Base-by-base conservation (phyloP, 2,888 invertebrate genomes). In the Prenolepis imparis region DNA sequence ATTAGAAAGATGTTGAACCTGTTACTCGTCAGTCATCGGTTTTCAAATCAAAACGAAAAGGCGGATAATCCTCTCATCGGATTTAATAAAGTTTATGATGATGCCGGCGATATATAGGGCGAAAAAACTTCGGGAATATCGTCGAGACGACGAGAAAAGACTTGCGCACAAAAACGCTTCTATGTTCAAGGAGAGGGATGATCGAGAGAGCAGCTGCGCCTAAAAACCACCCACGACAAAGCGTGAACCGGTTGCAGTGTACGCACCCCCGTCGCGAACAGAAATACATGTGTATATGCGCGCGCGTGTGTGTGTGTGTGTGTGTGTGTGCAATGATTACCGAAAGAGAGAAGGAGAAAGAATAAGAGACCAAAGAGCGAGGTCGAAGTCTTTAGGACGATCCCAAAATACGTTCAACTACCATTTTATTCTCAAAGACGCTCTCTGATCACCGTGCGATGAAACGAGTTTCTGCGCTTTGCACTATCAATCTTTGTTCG, bases 181-280 rank as follows among this genome's bases (percentile, higher is more conserved):
- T 64, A 24, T 64, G 24, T 18, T 59, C 18, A 15, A 48, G 18
- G 3, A 48, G 32, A 63, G 32, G 63, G 63, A 61, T 32, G 9
- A 21, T 21, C 18, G 52, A 48, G 36, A 44, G n/a, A 72, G 41
- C 83, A 78, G 83, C 83, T 78, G 83, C 44, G 78, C 70, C 63
- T 78, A 83, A 78, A 77, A 83, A 78, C 70, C 70, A 83, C 78
- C 83, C 78, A 83, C 83, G 83, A 83, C 83, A 83, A 83, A 78
- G 83, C 66, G 21, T 41, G 52, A 63, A 78, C 78, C 83, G 83
- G 66, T 66, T 73, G 75, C 57, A 55, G 41, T 52, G 11, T 57
- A 55, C 24, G 61, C 55, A 66, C 48, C 52, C 67, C 83, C 59
- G 55, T 67, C 66, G 57, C 28, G 66, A 75, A 67, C 78, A 85